Evolutionary conservation across 2,888 invertebrate species (phyloP).

Genomic region (Nasonovia ribisnigri): DNA sequence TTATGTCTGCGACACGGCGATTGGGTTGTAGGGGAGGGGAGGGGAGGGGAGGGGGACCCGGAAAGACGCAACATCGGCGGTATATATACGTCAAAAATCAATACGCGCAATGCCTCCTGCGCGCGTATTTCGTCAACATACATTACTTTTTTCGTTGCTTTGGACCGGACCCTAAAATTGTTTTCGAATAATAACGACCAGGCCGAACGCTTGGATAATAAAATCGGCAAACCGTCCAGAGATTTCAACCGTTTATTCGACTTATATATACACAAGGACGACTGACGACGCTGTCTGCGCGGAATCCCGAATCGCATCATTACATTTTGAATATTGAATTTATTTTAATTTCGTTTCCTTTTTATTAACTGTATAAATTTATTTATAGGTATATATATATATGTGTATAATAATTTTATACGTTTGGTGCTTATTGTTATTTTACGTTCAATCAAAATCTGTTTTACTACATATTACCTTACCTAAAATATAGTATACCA

Average conservation of each 20-base stretch:
- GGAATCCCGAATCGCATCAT: not conserved
- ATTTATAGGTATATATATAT: not conserved
- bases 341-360: not conserved
- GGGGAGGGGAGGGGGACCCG: not conserved
- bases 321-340: not conserved
- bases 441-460: not conserved
- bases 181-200: not conserved
- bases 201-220: not conserved
- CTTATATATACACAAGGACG: not conserved
- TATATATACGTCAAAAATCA: constrained; percentile 53
- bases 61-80: constrained; percentile 51
- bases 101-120: constrained; percentile 31
- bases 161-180: not conserved
- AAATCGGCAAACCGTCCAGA: not conserved
- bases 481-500: not conserved
- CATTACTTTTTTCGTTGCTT: not conserved
- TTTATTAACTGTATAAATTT: not conserved
- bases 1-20: not conserved
- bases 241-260: not conserved
- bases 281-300: not conserved
- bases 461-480: not conserved
- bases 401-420: not conserved
- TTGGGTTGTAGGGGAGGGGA: too few species aligned
- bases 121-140: not conserved
- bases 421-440: not conserved